These are phyloP conservation scores for Stramonita haemastoma DNA, from an alignment of 2,888 invertebrate genomes.

Conservation along the genomic window DNA sequence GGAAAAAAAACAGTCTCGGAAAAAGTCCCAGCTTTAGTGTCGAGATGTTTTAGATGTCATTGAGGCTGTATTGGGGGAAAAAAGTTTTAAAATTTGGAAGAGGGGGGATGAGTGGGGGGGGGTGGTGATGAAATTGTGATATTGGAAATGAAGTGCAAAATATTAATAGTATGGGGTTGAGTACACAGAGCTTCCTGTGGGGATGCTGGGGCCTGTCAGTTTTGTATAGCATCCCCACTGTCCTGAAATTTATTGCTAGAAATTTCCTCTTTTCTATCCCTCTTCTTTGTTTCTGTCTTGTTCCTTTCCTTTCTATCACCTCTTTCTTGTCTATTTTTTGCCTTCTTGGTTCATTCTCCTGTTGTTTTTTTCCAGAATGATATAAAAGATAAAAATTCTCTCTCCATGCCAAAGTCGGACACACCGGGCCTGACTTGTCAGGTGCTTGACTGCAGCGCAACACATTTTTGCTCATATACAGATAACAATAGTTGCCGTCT, in stretches of 20 bases:
- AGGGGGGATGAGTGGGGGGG: neutral
- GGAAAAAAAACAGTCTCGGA: neutral
- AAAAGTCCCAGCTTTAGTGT: too few species aligned
- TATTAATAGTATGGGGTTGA: neutral
- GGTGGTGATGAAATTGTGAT: too few species aligned
- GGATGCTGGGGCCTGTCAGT: neutral
- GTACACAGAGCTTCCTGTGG: neutral
- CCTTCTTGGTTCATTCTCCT: neutral
- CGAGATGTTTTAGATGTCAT: too few species aligned
- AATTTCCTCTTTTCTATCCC: neutral
- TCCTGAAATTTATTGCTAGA: neutral
- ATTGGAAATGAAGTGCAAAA: neutral
- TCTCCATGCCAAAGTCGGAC: too few species aligned
- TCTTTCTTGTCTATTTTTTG: neutral
- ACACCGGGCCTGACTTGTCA: too few species aligned
- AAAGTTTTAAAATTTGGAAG: neutral
- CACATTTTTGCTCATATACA: too few species aligned
- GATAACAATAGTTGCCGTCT: too few species aligned
- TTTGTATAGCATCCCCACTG: neutral
- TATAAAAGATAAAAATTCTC: too few species aligned
- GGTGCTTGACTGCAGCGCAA: too few species aligned
- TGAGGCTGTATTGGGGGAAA: neutral
- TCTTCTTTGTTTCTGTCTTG: neutral
- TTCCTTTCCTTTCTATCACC: neutral
- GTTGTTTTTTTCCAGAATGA: neutral